Evolutionary conservation across 2,888 invertebrate genomes (phyloP).

Genomic region (Nezara viridula): DNA sequence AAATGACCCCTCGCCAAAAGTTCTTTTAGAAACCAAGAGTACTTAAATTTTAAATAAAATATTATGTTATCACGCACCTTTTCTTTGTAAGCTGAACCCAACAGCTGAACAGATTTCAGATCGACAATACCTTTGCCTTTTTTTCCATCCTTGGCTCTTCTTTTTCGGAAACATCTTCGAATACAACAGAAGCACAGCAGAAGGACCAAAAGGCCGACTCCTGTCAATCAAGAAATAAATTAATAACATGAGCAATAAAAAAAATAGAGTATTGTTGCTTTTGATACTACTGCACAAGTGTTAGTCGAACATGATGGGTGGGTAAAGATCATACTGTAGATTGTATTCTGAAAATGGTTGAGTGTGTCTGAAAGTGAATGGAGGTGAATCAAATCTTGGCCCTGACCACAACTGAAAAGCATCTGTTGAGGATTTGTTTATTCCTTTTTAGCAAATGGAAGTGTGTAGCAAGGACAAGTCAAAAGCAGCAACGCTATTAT

Average conservation of each 20-base stretch:
- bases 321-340: too few relatives aligned
- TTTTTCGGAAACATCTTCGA: constrained; percentile 90
- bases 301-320: too few relatives aligned
- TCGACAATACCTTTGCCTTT: constrained; percentile 94
- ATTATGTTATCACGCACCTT: constrained; percentile 76
- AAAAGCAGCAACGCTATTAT: too few relatives aligned
- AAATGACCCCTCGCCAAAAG: too few relatives aligned
- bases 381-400: too few relatives aligned
- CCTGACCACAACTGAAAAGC: too few relatives aligned
- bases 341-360: too few relatives aligned
- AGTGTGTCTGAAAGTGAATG: too few relatives aligned
- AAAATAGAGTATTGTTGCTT: not conserved
- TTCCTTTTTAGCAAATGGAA: too few relatives aligned
- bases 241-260: not conserved
- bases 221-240: constrained; percentile 69
- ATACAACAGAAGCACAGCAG: constrained; percentile 93
- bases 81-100: constrained; percentile 97
- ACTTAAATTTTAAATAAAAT: not conserved
- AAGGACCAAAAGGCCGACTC: constrained; percentile 82
- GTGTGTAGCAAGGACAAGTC: too few relatives aligned
- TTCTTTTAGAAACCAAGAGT: not conserved
- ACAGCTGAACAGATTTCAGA: constrained; percentile 94
- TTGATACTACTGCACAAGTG: too few relatives aligned
- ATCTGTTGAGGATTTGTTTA: too few relatives aligned
- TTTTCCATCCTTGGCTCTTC: constrained; percentile 94